A percentile compares a stretch with the other conserved stretches of the same genome.
These are phyloP conservation scores for Malachius bipustulatus DNA, from an alignment of 2,888 invertebrate species.

Conservation along the genomic window DNA sequence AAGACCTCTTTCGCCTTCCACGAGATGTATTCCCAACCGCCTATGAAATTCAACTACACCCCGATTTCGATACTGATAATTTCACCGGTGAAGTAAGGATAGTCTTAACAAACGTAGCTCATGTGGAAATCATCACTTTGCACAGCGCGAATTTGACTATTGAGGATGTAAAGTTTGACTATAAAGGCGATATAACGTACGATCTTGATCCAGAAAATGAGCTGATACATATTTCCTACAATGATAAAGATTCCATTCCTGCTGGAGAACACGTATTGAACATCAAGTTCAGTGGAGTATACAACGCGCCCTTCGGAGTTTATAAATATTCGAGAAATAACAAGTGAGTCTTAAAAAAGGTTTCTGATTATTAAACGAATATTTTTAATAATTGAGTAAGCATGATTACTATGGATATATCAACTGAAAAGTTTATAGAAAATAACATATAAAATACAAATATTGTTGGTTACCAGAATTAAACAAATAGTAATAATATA, in stretches of 20 bases:
- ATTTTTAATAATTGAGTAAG: too few relatives aligned
- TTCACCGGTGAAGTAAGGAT: slow-evolving; percentile 24
- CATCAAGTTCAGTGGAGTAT: slow-evolving; percentile 49
- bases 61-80: slow-evolving; percentile 19
- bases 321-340: background rate
- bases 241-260: slow-evolving; percentile 18
- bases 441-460: too few relatives aligned
- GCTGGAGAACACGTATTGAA: slow-evolving; percentile 43
- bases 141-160: slow-evolving; percentile 25
- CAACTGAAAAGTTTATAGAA: too few relatives aligned
- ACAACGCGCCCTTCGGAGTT: slow-evolving; percentile 25
- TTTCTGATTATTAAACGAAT: too few relatives aligned
- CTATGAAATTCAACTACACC: slow-evolving; percentile 22
- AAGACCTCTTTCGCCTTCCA: slow-evolving; percentile 12
- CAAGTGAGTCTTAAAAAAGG: background rate
- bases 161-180: slow-evolving; percentile 18
- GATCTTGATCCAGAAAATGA: slow-evolving; percentile 17
- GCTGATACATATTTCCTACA: slow-evolving; percentile 18
- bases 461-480: too few relatives aligned
- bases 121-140: slow-evolving; percentile 18
- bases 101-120: slow-evolving; percentile 14
- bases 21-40: slow-evolving; percentile 19
- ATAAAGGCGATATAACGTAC: slow-evolving; percentile 4
- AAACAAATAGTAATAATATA: too few relatives aligned
- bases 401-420: too few relatives aligned